These are phyloP conservation scores for Anser cygnoides DNA, from an alignment of 2,113 vertebrate species.

Conservation along the genomic window DNA sequence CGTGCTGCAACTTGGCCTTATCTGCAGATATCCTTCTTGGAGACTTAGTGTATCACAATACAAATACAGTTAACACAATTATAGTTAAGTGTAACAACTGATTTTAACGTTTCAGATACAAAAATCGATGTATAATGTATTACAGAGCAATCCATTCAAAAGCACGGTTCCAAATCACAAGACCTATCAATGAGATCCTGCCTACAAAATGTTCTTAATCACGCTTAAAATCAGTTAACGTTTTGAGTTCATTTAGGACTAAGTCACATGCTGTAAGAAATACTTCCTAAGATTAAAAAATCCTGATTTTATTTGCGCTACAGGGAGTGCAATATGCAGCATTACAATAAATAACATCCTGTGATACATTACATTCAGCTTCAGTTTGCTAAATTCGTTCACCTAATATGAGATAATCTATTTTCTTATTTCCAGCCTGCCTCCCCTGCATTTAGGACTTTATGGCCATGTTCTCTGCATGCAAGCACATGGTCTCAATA, in stretches of 20 bases:
- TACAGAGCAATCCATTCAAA: not conserved
- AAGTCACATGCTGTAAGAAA: not conserved
- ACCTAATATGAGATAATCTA: not conserved
- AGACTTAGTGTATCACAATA: not conserved
- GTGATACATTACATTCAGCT: not conserved
- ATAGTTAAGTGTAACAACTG: not conserved
- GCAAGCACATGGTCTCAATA: conserved; percentile 28
- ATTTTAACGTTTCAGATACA: not conserved
- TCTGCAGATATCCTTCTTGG: not conserved
- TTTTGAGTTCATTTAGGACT: not conserved
- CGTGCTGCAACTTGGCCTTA: not conserved
- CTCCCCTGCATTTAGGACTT: not conserved
- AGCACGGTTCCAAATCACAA: not conserved
- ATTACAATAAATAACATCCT: not conserved
- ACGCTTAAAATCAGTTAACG: not conserved
- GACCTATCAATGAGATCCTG: not conserved
- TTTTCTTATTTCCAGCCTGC: not conserved
- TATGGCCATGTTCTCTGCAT: conserved; percentile 13
- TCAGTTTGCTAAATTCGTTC: not conserved
- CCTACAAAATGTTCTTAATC: not conserved
- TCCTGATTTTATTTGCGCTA: not conserved
- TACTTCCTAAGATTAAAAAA: not conserved
- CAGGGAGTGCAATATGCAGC: not conserved
- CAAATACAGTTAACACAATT: not conserved
- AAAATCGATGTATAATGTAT: not conserved